phyloP scores from a whole-genome alignment of 2,888 invertebrate species.

The Noctua comes region DNA sequence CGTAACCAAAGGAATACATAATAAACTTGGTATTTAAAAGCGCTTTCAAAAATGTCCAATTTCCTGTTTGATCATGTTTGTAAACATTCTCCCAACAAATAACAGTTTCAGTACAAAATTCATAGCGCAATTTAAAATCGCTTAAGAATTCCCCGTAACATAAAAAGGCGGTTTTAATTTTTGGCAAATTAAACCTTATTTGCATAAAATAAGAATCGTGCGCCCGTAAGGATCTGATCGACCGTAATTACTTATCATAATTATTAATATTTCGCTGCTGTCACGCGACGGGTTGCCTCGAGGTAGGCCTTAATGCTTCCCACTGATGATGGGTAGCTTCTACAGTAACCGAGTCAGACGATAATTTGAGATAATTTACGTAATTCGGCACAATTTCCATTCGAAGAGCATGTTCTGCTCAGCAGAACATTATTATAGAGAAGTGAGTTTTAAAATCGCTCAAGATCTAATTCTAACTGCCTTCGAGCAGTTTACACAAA shows the following conservation, averaged over 20 bases:
- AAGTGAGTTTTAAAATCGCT: constrained; percentile 77
- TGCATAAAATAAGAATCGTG: constrained; percentile 74
- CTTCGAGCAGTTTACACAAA: constrained; percentile 73
- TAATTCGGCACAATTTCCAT: constrained; percentile 86
- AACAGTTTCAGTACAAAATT: constrained; percentile 32
- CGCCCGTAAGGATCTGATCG: constrained; percentile 72
- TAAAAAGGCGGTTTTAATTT: constrained; percentile 62
- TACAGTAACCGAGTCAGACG: constrained; percentile 80
- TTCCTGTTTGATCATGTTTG: constrained; percentile 22
- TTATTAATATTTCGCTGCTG: constrained; percentile 85
- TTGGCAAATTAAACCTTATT: constrained; percentile 71
- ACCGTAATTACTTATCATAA: constrained; percentile 80
- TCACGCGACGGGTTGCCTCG: constrained; percentile 81
- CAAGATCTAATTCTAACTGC: constrained; percentile 77
- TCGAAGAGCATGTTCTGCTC: constrained; percentile 85
- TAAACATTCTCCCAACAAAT: constrained; percentile 37
- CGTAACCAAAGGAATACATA: neutral
- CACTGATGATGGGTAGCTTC: constrained; percentile 80
- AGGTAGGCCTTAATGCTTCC: constrained; percentile 78
- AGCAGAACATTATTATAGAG: constrained; percentile 77
- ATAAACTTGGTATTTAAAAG: neutral
- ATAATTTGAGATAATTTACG: constrained; percentile 89
- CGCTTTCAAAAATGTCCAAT: neutral
- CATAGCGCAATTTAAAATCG: constrained; percentile 54
- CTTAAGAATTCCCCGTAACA: constrained; percentile 47